These are phyloP conservation scores for Zoanthus solanderi DNA, from an alignment of 92 coral and sea anemone genomes.

Conservation along the genomic window DNA sequence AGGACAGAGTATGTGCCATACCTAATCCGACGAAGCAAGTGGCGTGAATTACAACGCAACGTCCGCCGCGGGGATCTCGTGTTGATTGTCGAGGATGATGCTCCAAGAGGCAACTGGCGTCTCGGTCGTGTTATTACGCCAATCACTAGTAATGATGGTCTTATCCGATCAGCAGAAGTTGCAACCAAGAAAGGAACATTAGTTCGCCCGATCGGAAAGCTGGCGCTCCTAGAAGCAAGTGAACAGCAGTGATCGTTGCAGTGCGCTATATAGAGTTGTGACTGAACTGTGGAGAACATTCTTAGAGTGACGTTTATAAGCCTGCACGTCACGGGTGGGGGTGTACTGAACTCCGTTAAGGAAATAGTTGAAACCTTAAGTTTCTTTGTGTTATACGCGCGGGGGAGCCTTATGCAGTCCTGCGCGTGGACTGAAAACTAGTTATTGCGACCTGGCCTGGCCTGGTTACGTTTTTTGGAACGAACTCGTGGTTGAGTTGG, in stretches of 20 bases:
- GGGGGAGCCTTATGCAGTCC: no score
- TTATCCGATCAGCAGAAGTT: constrained; percentile 56
- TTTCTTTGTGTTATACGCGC: not conserved
- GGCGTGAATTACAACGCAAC: constrained; percentile 53
- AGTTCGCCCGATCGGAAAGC: constrained; percentile 37
- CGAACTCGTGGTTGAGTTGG: not conserved
- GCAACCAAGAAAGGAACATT: constrained; percentile 49
- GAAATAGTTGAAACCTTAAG: not conserved
- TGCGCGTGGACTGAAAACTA: no score
- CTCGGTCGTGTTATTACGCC: constrained; percentile 45
- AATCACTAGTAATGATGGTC: constrained; percentile 52
- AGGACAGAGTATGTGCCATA: constrained; percentile 59
- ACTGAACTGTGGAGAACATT: not conserved
- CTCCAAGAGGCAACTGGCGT: constrained; percentile 56
- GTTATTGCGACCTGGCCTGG: no score
- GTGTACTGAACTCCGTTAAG: not conserved
- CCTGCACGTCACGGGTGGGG: not conserved
- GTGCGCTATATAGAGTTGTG: not conserved
- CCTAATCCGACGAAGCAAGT: constrained; percentile 51
- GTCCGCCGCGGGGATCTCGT: constrained; percentile 52
- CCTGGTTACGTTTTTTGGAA: constrained; percentile 6
- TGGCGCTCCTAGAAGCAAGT: constrained; percentile 28
- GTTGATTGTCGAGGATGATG: constrained; percentile 41
- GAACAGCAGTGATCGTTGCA: not conserved
- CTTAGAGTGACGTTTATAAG: not conserved